Evolutionary conservation across 92 coral and sea anemone species (phyloP), one percentile per base, ranked within the genome.

Genomic region (Palythoa heliodiscus): DNA sequence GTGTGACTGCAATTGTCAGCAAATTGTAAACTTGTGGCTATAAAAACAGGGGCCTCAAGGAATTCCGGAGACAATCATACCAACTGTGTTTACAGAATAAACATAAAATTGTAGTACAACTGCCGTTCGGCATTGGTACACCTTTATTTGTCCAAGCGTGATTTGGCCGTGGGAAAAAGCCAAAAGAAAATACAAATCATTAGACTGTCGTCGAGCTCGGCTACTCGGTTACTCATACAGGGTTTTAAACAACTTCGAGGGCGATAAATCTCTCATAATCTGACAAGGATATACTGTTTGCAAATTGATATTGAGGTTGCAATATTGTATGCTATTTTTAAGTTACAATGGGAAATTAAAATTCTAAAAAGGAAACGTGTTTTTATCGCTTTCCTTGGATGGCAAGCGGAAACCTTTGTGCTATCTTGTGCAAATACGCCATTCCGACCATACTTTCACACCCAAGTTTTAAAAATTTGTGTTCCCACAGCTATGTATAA

Each of bases 91-190:
- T 77, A 77, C 52, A 55, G 48, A 77, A 57, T n/a, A 77, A 77
- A 77, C 82, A 77, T 17, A 17, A 55, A 76, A 54, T 57, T 20
- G 55, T 55, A 77, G 22, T 23, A 7, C 70, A 25, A 77, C 82
- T 77, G 22, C 25, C 29, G 22, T 14, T 17, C 63, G 43, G 74
- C 74, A 66, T 20, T 47, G 43, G 40, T 53, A 74, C 84, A 80
- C 75, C 84, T 48, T 47, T 80, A 63, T 80, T 80, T 80, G 74
- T 80, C 39, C 39, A 80, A 80, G 84, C 9, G 74, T 11, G 14
- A 24, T 67, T 80, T 78, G 20, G 55, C 84, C 84, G 84, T 80
- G 84, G 84, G 84, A 80, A 80, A 80, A 80, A 50, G 12, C 7
- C 5, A 22, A 80, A 80, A 43, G 74, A 80, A 80, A 80, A 80